These are phyloP conservation scores for Rhogogaster chlorosoma DNA, from an alignment of 2,888 invertebrate genomes.

Conservation along the genomic window DNA sequence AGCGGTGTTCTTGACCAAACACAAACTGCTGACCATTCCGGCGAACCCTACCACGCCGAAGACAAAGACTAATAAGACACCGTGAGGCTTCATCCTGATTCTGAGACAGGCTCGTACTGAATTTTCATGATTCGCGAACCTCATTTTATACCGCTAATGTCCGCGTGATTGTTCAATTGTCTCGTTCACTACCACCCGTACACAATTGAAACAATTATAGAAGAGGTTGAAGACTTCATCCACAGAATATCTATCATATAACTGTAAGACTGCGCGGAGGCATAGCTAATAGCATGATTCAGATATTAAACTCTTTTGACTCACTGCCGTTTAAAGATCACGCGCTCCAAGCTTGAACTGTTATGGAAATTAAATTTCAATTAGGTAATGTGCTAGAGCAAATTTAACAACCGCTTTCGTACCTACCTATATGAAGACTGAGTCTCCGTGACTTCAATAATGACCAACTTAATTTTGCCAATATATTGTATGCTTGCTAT, in stretches of 20 bases:
- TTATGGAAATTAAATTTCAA: neutral
- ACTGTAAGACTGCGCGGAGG: neutral
- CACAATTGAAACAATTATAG: neutral
- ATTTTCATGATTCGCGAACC: neutral
- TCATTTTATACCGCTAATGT: neutral
- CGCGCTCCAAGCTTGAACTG: neutral
- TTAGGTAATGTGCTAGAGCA: neutral
- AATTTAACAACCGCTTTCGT: neutral
- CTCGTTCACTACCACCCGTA: neutral
- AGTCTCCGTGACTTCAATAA: no score
- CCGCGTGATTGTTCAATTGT: constrained; percentile 7
- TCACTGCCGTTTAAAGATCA: neutral
- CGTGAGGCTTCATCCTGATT: constrained; percentile 21
- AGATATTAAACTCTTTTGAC: neutral
- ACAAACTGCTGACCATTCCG: neutral
- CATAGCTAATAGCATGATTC: neutral
- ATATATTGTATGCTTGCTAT: no score
- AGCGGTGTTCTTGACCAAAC: constrained; percentile 23
- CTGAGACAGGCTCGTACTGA: constrained; percentile 6
- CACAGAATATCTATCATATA: neutral
- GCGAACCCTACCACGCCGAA: neutral
- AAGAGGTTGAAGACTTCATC: neutral
- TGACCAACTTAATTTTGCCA: no score
- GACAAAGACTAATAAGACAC: neutral
- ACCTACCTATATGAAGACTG: neutral